Conservation (phyloP, 1,140 invertebrate species). For the Conus ventricosus region DNA sequence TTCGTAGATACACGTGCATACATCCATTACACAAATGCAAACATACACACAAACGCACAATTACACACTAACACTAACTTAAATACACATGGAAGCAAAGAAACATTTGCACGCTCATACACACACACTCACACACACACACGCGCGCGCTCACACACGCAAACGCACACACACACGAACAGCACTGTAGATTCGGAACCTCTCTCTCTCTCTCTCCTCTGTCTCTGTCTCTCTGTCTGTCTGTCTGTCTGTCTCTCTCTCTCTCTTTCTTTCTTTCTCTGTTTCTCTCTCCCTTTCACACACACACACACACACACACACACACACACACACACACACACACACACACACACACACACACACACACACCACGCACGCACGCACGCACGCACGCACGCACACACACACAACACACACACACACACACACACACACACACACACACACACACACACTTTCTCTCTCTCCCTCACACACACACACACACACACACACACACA, state of each 20-base stretch:
- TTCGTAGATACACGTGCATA: conserved; percentile 30
- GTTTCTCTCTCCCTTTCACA: conserved; percentile 53
- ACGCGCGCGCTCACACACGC: conserved; percentile 55
- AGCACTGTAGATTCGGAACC: too few species aligned
- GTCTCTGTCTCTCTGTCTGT: too few species aligned
- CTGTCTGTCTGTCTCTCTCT: too few species aligned
- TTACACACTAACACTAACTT: neutral
- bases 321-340: conserved; percentile 49
- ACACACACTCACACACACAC: conserved; percentile 59
- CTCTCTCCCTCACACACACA: neutral
- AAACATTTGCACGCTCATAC: conserved; percentile 37
- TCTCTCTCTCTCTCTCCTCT: too few species aligned
- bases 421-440: neutral
- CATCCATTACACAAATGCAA: conserved; percentile 55
- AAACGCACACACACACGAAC: conserved; percentile 39
- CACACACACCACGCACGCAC: conserved; percentile 1
- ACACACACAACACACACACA: neutral
- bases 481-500: conserved; percentile 5
- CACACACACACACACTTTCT: neutral
- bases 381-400: neutral
- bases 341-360: neutral
- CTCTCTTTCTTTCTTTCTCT: too few species aligned
- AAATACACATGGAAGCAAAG: neutral
- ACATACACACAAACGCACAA: conserved; percentile 31
- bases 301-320: conserved; percentile 59